A percentile compares a stretch with the other conserved stretches of the same genome.
Evolutionary conservation across 1,140 invertebrate species (phyloP).

Genomic region (Bacillus rossius): DNA sequence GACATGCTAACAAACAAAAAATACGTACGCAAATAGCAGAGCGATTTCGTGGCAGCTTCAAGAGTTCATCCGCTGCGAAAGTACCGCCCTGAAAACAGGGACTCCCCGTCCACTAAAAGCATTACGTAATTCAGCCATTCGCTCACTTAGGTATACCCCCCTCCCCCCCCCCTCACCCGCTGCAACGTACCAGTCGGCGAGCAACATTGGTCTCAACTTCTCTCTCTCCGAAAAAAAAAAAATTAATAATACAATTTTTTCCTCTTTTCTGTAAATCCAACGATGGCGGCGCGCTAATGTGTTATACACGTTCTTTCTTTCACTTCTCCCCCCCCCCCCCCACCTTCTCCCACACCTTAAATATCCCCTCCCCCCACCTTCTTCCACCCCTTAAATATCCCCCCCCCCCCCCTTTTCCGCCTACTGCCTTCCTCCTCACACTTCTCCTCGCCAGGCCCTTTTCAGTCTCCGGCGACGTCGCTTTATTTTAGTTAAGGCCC

Average conservation of each 20-base stretch:
- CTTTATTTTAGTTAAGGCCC: too few relatives aligned
- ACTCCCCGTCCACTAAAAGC: slow-evolving; percentile 1
- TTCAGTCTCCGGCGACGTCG: too few relatives aligned
- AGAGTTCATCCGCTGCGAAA: too few relatives aligned
- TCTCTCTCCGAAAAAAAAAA: neutral
- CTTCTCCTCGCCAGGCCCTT: too few relatives aligned
- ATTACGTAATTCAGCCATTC: slow-evolving; percentile 5
- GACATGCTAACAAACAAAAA: too few relatives aligned
- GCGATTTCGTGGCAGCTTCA: too few relatives aligned
- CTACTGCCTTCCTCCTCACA: neutral
- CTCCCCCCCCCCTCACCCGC: too few relatives aligned
- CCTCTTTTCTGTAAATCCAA: slow-evolving; percentile 6
- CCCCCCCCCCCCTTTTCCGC: neutral
- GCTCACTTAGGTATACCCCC: neutral
- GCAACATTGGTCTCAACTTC: neutral
- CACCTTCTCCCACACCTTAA: neutral
- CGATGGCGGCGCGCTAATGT: slow-evolving; percentile 7
- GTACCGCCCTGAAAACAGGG: too few relatives aligned
- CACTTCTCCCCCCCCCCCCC: neutral
- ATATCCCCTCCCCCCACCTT: neutral
- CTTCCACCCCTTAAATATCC: neutral
- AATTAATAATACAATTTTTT: slow-evolving; percentile 9
- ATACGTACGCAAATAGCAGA: too few relatives aligned
- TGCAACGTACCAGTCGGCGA: too few relatives aligned
- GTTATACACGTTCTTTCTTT: slow-evolving; percentile 7